Evolutionary conservation across 2,888 invertebrate genomes (phyloP).

Genomic region (Andricus curvator): DNA sequence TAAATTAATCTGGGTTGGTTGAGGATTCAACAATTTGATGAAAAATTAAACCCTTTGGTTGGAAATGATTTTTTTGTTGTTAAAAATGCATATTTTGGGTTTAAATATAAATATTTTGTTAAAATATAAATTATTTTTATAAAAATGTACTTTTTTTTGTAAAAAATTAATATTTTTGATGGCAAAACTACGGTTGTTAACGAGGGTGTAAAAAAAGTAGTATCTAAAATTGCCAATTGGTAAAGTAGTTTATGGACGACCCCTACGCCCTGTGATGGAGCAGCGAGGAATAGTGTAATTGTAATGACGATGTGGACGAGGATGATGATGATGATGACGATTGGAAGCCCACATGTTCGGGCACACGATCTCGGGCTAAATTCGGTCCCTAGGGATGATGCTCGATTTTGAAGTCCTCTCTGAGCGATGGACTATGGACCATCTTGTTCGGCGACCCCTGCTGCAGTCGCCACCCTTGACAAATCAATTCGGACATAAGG

Average conservation of each 20-base stretch:
- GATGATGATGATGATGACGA: slow-evolving; percentile 75
- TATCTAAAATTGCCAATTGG: no score
- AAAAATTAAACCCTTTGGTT: no score
- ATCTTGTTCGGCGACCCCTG: slow-evolving; percentile 51
- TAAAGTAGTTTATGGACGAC: not conserved
- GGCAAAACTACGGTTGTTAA: no score
- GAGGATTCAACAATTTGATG: no score
- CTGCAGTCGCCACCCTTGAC: slow-evolving; percentile 62
- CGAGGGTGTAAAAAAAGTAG: no score
- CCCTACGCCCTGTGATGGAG: slow-evolving; percentile 45
- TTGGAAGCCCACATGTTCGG: slow-evolving; percentile 72
- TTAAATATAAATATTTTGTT: no score
- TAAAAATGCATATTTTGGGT: no score
- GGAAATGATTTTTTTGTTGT: no score
- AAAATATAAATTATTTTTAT: no score
- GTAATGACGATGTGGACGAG: slow-evolving; percentile 45
- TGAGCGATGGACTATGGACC: slow-evolving; percentile 58
- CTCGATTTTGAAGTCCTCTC: slow-evolving; percentile 70
- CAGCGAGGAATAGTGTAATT: slow-evolving; percentile 38
- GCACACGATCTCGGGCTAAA: slow-evolving; percentile 60
- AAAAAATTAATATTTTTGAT: no score
- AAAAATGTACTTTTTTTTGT: no score
- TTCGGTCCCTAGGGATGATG: slow-evolving; percentile 54
- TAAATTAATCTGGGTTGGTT: no score
- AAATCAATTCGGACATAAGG: slow-evolving; percentile 76